Conservation (phyloP, 2,113 vertebrate species). For the Heterotilapia buettikoferi region DNA sequence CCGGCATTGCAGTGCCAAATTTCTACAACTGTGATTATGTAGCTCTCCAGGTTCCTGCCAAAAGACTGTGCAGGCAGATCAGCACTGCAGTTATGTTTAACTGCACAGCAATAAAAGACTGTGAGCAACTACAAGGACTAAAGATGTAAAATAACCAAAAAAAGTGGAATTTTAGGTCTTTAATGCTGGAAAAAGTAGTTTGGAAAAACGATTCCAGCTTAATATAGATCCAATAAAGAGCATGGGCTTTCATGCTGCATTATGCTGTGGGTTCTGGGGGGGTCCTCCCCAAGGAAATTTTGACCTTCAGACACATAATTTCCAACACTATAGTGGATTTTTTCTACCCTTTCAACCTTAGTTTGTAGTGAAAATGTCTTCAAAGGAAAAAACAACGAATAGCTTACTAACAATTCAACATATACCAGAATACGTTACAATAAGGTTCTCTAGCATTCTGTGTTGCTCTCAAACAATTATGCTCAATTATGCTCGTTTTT, state of each 20-base stretch:
- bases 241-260: neutral
- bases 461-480: neutral
- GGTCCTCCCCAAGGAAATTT: neutral
- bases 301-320: neutral
- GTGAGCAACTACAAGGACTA: neutral
- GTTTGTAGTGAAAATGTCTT: neutral
- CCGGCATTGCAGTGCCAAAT: neutral
- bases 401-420: neutral
- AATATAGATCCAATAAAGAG: neutral
- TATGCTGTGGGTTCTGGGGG: neutral
- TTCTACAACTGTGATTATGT: neutral
- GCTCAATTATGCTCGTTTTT: rapidly evolving
- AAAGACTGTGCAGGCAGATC: neutral
- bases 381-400: neutral
- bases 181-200: neutral
- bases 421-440: neutral
- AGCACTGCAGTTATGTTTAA: neutral
- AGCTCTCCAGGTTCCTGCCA: neutral
- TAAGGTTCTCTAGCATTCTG: neutral
- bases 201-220: neutral
- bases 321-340: rapidly evolving
- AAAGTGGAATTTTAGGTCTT: neutral
- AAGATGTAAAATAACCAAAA: neutral
- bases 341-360: neutral
- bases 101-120: slow-evolving; percentile 1